These are phyloP conservation scores for Brienomyrus longianalis DNA, from an alignment of 2,113 vertebrate genomes.

Conservation along the genomic window DNA sequence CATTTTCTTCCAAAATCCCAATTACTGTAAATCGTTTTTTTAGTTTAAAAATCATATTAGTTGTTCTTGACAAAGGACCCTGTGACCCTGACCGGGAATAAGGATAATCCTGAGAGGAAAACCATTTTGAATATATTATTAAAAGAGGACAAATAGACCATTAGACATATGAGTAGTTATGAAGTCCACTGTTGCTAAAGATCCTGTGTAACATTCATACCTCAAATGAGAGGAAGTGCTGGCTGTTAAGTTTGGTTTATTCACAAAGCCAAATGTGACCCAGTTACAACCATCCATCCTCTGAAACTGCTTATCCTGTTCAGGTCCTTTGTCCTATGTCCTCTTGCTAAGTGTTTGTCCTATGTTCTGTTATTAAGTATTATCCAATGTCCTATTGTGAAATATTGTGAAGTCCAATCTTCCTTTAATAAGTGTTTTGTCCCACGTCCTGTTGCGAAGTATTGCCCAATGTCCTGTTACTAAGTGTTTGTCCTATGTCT, in stretches of 20 bases:
- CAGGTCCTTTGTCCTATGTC: not conserved
- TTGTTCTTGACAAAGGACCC: not conserved
- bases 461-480: too few species aligned
- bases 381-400: too few species aligned
- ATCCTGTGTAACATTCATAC: not conserved
- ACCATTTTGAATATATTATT: not conserved
- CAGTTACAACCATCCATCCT: too few species aligned
- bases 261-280: not conserved
- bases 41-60: not conserved
- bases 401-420: too few species aligned
- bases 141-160: not conserved
- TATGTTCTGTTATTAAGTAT: not conserved
- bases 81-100: not conserved
- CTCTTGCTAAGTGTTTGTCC: not conserved
- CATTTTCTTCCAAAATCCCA: not conserved
- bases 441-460: not conserved
- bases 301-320: too few species aligned
- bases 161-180: not conserved
- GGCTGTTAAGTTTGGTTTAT: not conserved
- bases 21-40: not conserved
- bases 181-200: not conserved
- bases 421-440: too few species aligned
- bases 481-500: not conserved
- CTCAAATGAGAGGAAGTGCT: not conserved
- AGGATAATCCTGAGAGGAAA: not conserved